Base-by-base conservation (phyloP, 2,888 invertebrate genomes). In the Drosophila nigritarsus region DNA sequence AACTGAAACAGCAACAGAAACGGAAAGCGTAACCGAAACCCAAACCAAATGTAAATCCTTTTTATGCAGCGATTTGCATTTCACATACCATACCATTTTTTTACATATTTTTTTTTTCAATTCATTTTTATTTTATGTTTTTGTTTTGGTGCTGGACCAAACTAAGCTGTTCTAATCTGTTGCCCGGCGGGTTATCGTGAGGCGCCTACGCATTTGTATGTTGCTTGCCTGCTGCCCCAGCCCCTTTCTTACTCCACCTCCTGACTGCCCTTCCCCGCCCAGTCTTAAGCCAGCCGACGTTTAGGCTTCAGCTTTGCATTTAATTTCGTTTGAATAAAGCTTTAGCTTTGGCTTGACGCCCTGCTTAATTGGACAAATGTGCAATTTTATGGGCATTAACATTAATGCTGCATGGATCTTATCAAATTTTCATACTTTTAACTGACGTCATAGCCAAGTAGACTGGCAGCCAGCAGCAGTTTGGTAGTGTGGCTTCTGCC, bases 141-240 rank as follows among this genome's bases (percentile, higher is more conserved):
- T 63, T 24, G 20, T 69, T 58, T 61, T 45, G 7, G 15, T 45
- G 55, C 61, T 61, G 45, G 48, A 32, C 67, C 67, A 67, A 60
- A 55, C 82, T 85, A 83, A 90, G 90, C 88, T 78, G 61, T 73
- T 85, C 86, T 89, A 85, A 85, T 89, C 85, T 85, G 88, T 73
- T 80, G 74, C 58, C 69, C 74, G 49, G 34, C 49, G 59, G 63
- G 56, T 51, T 70, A 64, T 51, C 70, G 56, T 74, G 55, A 20
- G 9, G 32, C 54, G 51, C 58, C 59, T 58, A 53, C 53, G 48
- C 55, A 49, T 65, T 51, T 51, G 36, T 27, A 34, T 55, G 29
- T 27, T 27, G 40, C n/a, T 54, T 36, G 18, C n/a, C 32, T 8
- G 45, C 36, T 56, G 6, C 20, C 27, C 24, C 7, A 11, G 3